phyloP scores from a whole-genome alignment of 2,113 vertebrate species.

The Seriola aureovittata region DNA sequence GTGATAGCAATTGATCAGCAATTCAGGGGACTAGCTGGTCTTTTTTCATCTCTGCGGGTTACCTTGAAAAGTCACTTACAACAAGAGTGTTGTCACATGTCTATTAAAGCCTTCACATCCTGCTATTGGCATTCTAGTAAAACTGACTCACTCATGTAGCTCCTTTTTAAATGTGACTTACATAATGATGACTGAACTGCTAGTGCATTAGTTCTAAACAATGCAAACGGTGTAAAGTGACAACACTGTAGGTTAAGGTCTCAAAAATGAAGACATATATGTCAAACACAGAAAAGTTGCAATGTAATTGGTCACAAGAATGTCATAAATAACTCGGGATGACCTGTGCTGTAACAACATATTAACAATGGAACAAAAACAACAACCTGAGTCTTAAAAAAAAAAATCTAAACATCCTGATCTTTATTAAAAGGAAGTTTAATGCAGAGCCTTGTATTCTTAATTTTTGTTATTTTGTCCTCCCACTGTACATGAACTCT shows the following conservation, averaged over 20 bases:
- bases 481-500: background rate
- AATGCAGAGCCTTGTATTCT: background rate
- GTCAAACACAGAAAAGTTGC: background rate
- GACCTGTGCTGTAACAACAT: background rate
- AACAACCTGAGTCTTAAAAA: background rate
- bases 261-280: background rate
- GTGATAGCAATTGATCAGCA: background rate
- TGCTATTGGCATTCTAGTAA: background rate
- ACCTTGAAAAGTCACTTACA: background rate
- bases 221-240: background rate
- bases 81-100: background rate
- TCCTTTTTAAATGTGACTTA: slow-evolving; percentile 4
- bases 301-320: background rate
- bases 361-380: background rate
- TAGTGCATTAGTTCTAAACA: too few species aligned
- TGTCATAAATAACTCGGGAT: background rate
- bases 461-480: background rate
- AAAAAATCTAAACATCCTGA: background rate
- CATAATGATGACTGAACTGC: background rate
- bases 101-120: background rate
- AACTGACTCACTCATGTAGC: background rate
- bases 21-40: background rate
- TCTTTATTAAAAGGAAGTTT: background rate
- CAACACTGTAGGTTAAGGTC: background rate
- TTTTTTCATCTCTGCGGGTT: background rate